Base-by-base conservation (phyloP, 2,797 vertebrate species). In the Rhinella marina region DNA sequence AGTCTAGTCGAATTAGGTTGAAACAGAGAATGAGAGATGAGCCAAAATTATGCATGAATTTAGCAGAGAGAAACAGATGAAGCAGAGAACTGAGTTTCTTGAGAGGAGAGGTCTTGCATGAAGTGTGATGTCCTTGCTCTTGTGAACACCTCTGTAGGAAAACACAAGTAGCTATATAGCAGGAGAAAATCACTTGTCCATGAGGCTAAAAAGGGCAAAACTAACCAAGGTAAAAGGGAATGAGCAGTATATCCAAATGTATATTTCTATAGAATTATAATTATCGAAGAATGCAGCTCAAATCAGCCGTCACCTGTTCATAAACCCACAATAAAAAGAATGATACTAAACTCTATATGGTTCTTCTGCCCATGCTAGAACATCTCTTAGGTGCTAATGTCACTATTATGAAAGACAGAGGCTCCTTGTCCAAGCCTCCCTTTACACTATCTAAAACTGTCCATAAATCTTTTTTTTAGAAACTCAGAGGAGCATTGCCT, bases 101-200 rank as follows among this genome's bases (percentile, higher is more conserved):
- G 70, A 73, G 70, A 21, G 70, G 19, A 48, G 32, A 73, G 17
- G 9, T 78, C 50, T 57, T 17, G 52, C n/a, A 57, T 27, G 14
- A 78, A 27, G 13, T 17, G 7, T 19, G 50, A 57, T 78, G 75
- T 54, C 14, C 75, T 77, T 77, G 75, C 48, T 77, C 75, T 27
- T 14, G n/a, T 57, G 76, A 78, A 57, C 76, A 27, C 52, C 76
- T 78, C 52, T 78, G 13, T n/a, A 78, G 76, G 16, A 78, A 54
- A 54, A 78, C 50, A 27, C n/a, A 56, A 27, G 25, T n/a, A 77
- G 7, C 50, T 54, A 25, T 25, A 7, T 25, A 14, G 76, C 10
- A 25, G 23, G 0, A 73, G 32, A 23, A 73, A 73, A 73, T 73
- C 76, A 78, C 50, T 56, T 78, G 76, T 78, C 76, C 29, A 27